Conservation (phyloP, 2,888 invertebrate species). For the Caenorhabditis sp. region DNA sequence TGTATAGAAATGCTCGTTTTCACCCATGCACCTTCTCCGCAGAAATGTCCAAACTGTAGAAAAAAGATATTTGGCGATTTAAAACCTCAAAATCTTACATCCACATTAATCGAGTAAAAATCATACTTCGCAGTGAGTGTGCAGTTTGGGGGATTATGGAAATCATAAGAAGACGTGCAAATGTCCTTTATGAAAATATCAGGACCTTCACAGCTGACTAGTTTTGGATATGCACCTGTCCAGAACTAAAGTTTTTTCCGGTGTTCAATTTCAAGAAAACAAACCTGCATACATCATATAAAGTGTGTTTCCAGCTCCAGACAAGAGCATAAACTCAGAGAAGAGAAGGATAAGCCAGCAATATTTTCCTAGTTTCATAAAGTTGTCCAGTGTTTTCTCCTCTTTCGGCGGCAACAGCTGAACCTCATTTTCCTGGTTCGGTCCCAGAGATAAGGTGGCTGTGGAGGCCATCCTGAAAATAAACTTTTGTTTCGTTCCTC, state of each 20-base stretch:
- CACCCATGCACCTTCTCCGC: slow-evolving; percentile 71
- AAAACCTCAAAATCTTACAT: slow-evolving; percentile 56
- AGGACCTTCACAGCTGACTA: slow-evolving; percentile 55
- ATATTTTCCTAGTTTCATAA: slow-evolving; percentile 63
- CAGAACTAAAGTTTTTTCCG: neutral
- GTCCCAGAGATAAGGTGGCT: slow-evolving; percentile 48
- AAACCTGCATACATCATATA: slow-evolving; percentile 72
- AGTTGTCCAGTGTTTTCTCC: slow-evolving; percentile 63
- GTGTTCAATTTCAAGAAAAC: neutral
- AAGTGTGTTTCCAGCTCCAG: slow-evolving; percentile 69
- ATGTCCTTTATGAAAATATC: slow-evolving; percentile 62
- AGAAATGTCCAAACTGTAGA: slow-evolving; percentile 73
- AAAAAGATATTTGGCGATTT: neutral
- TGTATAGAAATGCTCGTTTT: slow-evolving; percentile 79
- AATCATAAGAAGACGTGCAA: slow-evolving; percentile 57
- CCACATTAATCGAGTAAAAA: slow-evolving; percentile 72
- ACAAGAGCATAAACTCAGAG: slow-evolving; percentile 69
- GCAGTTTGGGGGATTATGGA: slow-evolving; percentile 64
- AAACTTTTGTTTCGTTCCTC: neutral
- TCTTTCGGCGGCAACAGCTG: slow-evolving; percentile 28
- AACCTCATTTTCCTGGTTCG: slow-evolving; percentile 42
- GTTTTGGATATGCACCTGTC: slow-evolving; percentile 66
- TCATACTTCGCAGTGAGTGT: slow-evolving; percentile 63
- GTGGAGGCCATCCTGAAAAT: slow-evolving; percentile 58
- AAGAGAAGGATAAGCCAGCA: slow-evolving; percentile 67